Base-by-base conservation (phyloP, 2,888 invertebrate species). In the Drosophila birchii region DNA sequence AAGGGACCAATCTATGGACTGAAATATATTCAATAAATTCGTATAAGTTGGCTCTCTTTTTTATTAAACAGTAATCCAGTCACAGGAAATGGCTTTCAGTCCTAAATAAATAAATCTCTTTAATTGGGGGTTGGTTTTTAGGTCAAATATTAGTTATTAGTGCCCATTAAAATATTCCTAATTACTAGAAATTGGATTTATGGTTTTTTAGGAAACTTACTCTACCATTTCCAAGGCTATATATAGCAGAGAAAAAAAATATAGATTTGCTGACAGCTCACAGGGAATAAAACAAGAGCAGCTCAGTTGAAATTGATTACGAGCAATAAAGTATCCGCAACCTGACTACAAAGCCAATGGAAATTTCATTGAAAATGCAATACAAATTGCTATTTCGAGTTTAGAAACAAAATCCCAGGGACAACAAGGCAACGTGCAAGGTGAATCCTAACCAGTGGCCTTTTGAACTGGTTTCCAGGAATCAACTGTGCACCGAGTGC, bases 381-480 rank as follows among this genome's bases (percentile, higher is more conserved):
- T 41, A 70, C 58, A 67, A 47, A 57, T 16, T 57, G 34, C 70
- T 36, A 32, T 47, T 39, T 5, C 45, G 47, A 63, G 32, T 64
- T 23, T 32, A 64, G 58, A 44, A 53, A 34, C 8, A 9, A 69
- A 67, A 29, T 67, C 38, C 56, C 32, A 14, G 11, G 55, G 43
- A 68, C 68, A 68, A 51, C 41, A 9, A 18, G 34, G 60, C 34
- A 59, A 61, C n/a, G 34, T 41, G 32, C 26, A 16, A 39, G 20
- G 49, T 49, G 58, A 58, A 58, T 58, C 41, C 59, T 20, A 18
- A 9, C 11, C 36, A 32, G n/a, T 45, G 38, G n/a, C 41, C 44
- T 43, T 54, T 55, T 55, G 70, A 47, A 26, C 66, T 41, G 34
- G 23, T 47, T 66, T 68, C 58, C 58, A 20, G 58, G 67, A 67